Percentiles rank a stretch among this genome's conserved stretches.
Conservation (phyloP, 2,888 invertebrate species). For the Microctonus hyperodae region DNA sequence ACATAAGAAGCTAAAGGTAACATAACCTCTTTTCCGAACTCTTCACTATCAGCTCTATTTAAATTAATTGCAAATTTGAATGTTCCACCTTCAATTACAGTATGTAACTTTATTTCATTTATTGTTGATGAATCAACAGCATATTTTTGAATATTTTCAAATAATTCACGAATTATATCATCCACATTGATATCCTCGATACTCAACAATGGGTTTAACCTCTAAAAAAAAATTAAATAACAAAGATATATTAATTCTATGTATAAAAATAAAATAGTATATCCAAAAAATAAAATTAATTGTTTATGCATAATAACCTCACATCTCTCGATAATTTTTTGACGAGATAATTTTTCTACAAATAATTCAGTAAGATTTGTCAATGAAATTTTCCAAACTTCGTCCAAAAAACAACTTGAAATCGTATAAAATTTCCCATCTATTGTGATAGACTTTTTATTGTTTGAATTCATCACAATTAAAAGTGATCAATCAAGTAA, state of each 20-base stretch:
- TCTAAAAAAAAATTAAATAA: constrained; percentile 38
- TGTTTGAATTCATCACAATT: background rate
- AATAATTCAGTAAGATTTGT: constrained; percentile 24
- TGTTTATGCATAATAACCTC: constrained; percentile 6
- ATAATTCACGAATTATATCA: constrained; percentile 42
- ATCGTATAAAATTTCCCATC: constrained; percentile 1
- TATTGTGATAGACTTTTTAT: constrained; percentile 1
- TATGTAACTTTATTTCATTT: constrained; percentile 45
- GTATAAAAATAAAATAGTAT: background rate
- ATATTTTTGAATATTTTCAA: constrained; percentile 47
- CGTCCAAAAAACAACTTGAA: background rate
- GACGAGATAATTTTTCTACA: constrained; percentile 2
- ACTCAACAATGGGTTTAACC: constrained; percentile 50
- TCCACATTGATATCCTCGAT: constrained; percentile 43
- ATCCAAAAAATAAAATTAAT: background rate
- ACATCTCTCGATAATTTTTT: constrained; percentile 15
- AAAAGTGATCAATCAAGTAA: background rate
- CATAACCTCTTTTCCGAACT: constrained; percentile 51
- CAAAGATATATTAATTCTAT: background rate
- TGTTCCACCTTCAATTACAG: constrained; percentile 44
- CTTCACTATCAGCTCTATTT: constrained; percentile 39
- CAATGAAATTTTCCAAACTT: constrained; percentile 26
- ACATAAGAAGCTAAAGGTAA: constrained; percentile 47
- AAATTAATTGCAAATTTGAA: constrained; percentile 52
- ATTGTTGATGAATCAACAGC: constrained; percentile 36